Evolutionary conservation across 2,888 invertebrate species (phyloP).

Genomic region (Lysandra bellargus): DNA sequence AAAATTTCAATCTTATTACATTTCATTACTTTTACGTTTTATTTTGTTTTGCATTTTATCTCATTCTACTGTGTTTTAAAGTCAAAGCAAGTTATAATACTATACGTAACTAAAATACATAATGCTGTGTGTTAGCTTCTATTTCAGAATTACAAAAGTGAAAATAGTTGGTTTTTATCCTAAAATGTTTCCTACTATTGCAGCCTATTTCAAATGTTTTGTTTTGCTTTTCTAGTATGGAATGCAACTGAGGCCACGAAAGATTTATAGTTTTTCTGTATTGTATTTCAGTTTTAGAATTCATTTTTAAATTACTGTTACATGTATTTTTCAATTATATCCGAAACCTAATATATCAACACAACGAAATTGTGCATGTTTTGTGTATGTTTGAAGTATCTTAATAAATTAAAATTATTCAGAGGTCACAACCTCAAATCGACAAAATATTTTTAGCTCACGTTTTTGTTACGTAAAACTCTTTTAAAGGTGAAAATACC

Average conservation of each 20-base stretch:
- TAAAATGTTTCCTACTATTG: constrained; percentile 10
- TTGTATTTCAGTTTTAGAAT: neutral
- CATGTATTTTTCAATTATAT: neutral
- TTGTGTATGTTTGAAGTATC: neutral
- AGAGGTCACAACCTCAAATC: neutral
- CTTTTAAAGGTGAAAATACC: neutral
- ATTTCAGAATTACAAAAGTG: neutral
- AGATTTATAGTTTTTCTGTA: constrained; percentile 13
- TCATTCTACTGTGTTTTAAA: neutral
- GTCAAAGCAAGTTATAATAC: neutral
- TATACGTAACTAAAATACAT: neutral
- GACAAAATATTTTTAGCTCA: neutral
- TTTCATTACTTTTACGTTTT: no score
- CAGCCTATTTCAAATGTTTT: constrained; percentile 12
- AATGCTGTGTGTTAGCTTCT: neutral
- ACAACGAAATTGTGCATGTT: neutral
- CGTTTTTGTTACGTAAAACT: neutral
- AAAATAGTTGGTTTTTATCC: constrained; percentile 1
- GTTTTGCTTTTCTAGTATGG: neutral
- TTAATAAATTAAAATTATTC: neutral
- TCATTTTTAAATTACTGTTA: neutral
- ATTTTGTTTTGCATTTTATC: no score
- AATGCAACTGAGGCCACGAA: constrained; percentile 11
- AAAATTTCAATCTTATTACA: no score
- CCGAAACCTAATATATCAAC: neutral